Evolutionary conservation across 2,888 invertebrate genomes (phyloP).

Genomic region (Caenorhabditis imperialis): DNA sequence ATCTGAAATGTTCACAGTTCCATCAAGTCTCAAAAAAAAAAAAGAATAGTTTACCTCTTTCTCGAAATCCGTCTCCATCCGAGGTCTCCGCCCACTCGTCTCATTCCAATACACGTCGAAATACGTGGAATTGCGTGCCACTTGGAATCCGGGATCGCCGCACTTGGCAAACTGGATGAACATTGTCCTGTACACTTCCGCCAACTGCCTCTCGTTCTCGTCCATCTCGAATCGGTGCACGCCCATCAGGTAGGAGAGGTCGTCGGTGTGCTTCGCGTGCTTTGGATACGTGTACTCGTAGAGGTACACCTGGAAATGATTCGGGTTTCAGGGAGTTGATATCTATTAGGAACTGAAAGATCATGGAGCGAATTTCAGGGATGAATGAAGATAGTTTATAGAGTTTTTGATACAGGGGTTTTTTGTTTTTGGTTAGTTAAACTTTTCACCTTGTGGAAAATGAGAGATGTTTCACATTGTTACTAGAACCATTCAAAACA

Average conservation of each 20-base stretch:
- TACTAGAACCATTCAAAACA: too few species aligned
- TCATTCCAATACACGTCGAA: conserved; percentile 48
- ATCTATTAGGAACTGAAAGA: too few species aligned
- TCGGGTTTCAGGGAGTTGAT: too few species aligned
- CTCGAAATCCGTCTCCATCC: conserved; percentile 34
- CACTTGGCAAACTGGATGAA: conserved; percentile 59
- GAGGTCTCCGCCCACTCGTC: conserved; percentile 18
- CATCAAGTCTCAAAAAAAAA: too few species aligned
- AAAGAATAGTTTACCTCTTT: conserved; percentile 19
- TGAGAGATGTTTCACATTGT: too few species aligned
- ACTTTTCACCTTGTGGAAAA: too few species aligned
- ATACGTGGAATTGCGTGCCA: conserved; percentile 21
- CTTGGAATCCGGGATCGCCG: conserved; percentile 30
- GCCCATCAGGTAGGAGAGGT: conserved; percentile 64
- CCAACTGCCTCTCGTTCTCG: conserved; percentile 60
- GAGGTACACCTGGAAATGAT: too few species aligned
- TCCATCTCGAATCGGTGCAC: conserved; percentile 61
- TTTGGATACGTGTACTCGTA: conserved; percentile 61
- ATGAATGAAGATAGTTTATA: too few species aligned
- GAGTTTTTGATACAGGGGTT: too few species aligned
- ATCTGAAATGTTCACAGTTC: too few species aligned
- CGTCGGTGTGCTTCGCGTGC: conserved; percentile 62
- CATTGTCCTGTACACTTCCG: conserved; percentile 48
- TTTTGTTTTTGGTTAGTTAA: too few species aligned
- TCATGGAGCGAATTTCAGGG: too few species aligned